A percentile compares a stretch with the other conserved stretches of the same genome.
Evolutionary conservation across 2,797 vertebrate genomes (phyloP).

Genomic region (Sciurus carolinensis): DNA sequence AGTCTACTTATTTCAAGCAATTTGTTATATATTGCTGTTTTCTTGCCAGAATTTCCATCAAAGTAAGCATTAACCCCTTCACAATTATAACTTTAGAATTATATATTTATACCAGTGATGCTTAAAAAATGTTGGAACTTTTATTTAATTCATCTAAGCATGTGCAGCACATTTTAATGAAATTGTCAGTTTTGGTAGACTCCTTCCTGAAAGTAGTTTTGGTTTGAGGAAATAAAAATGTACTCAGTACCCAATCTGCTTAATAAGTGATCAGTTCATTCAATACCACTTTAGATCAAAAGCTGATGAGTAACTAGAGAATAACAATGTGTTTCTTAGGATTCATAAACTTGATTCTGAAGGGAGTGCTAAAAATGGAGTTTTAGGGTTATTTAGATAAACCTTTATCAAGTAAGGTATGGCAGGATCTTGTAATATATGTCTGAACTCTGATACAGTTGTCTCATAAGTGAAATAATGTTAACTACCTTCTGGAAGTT

Average conservation of each 20-base stretch:
- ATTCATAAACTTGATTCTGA: neutral
- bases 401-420: neutral
- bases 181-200: neutral
- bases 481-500: neutral
- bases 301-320: neutral
- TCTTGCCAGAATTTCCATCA: neutral
- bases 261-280: neutral
- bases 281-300: neutral
- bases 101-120: neutral
- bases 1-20: neutral
- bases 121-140: neutral
- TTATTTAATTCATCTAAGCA: neutral
- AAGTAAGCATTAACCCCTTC: neutral
- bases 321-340: neutral
- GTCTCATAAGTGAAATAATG: neutral
- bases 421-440: neutral
- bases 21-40: neutral
- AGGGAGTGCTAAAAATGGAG: neutral
- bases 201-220: neutral
- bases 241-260: neutral
- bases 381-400: constrained; percentile 12
- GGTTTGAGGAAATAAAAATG: neutral
- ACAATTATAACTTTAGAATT: neutral
- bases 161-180: neutral
- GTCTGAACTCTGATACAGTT: neutral